A percentile compares a stretch with the other conserved stretches of the same genome.
Evolutionary conservation across 2,797 vertebrate species (phyloP).

Genomic region (Sebastes ruberrimus): DNA sequence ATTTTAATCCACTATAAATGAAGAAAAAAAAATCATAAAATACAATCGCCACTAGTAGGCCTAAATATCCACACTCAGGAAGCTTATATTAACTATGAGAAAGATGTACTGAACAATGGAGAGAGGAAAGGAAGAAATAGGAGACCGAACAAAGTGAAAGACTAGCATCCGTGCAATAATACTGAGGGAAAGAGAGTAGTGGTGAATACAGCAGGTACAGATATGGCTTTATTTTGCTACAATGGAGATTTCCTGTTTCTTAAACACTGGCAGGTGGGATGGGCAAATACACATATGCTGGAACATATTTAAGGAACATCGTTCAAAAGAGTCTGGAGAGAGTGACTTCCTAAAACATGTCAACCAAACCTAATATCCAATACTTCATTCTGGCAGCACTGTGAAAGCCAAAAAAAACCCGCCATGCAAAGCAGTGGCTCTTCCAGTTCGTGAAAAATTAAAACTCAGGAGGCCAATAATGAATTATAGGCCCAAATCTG

Average conservation of each 20-base stretch:
- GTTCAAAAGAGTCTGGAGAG: neutral
- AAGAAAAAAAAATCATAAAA: conserved; percentile 50
- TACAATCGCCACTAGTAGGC: conserved; percentile 59
- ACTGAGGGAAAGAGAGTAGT: neutral
- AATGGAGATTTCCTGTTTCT: neutral
- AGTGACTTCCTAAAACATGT: conserved; percentile 6
- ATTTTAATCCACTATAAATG: conserved; percentile 81
- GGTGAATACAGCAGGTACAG: neutral
- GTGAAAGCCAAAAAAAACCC: neutral
- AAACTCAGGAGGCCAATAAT: conserved; percentile 30
- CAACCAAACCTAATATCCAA: neutral
- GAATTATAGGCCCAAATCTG: conserved; percentile 49
- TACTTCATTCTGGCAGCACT: neutral
- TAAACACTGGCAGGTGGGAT: neutral
- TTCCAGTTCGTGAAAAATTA: conserved; percentile 19
- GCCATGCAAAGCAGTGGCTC: conserved; percentile 26
- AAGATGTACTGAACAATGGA: conserved; percentile 23
- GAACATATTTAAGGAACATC: neutral
- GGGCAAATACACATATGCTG: neutral
- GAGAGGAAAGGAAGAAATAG: neutral
- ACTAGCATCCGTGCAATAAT: neutral
- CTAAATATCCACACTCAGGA: conserved; percentile 46
- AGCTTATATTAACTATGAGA: conserved; percentile 45
- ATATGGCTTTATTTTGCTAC: neutral
- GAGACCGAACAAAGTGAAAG: neutral